Base-by-base conservation (phyloP, 2,113 vertebrate genomes). In the Poeciliopsis occidentalis region DNA sequence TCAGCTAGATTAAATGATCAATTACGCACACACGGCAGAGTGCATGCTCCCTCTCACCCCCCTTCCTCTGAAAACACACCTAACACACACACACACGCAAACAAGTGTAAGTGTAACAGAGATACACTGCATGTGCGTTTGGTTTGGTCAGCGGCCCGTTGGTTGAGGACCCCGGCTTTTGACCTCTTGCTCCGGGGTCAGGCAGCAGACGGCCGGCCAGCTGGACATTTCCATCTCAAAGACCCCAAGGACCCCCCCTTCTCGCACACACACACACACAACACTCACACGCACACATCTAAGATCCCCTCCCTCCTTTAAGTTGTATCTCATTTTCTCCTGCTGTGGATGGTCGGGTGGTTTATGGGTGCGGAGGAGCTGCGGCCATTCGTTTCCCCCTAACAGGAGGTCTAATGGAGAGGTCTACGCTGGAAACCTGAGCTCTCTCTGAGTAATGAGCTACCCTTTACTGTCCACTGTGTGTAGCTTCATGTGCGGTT, bases 141-240 rank as follows among this genome's bases (percentile, higher is more conserved):
- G 70, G 72, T 81, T 37, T 84, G 87, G 90, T 88, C 87, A 89
- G 78, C 83, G 85, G 85, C 76, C 70, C 84, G 78, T 90, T 88
- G 89, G 80, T 80, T 64, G 67, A 72, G 91, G 95, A 94, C 92
- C 93, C 93, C 93, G 94, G 92, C 94, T 95, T 95, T 95, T 97
- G 96, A 97, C 97, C 96, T 96, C 95, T 95, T 95, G 95, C 96
- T 94, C 94, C 95, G 94, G 94, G 97, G 95, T 97, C 96, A 97
- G 94, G 93, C 95, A 97, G 95, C 96, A 97, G 96, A 96, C 97
- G 97, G 97, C 94, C 95, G 90, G 95, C 95, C 97, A 98, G 97
- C 96, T 98, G 97, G 95, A 95, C 96, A 97, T 97, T 98, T 97
- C 96, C 97, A 98, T 97, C 96, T 97, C 94, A 97, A 97, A 97